phyloP scores from a whole-genome alignment of 37 sponge, comb jelly and placozoan genomes.

The Aplysina aerophoba region DNA sequence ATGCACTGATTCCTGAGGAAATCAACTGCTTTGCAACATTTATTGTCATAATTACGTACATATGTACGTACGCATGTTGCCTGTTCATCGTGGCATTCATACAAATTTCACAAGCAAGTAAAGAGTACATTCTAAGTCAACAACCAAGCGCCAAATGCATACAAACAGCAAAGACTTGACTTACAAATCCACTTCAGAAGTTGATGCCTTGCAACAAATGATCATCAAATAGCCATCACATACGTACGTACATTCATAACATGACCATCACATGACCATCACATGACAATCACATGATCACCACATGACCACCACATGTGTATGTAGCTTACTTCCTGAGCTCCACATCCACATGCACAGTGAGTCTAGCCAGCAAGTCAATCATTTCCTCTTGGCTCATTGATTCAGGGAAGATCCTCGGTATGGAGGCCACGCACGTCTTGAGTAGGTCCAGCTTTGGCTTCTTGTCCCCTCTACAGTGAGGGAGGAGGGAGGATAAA shows the following conservation, averaged over 20 bases:
- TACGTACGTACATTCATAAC: background rate
- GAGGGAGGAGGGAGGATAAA: background rate
- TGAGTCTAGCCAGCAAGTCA: constrained; percentile 83
- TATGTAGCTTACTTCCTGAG: constrained; percentile 53
- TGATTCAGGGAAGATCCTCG: constrained; percentile 77
- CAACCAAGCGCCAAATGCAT: too few relatives aligned
- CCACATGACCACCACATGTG: background rate
- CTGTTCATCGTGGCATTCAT: too few relatives aligned
- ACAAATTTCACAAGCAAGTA: too few relatives aligned
- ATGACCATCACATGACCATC: background rate
- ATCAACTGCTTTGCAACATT: too few relatives aligned
- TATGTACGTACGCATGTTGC: too few relatives aligned
- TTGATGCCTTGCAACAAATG: too few relatives aligned
- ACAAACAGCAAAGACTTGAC: too few relatives aligned
- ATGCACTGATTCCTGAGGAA: too few relatives aligned
- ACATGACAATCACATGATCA: too few relatives aligned
- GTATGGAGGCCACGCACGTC: constrained; percentile 96
- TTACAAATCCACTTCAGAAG: too few relatives aligned
- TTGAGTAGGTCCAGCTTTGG: constrained; percentile 90
- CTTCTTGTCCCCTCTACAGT: constrained; percentile 74
- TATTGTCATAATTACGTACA: too few relatives aligned
- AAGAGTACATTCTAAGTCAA: too few relatives aligned
- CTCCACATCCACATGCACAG: constrained; percentile 92
- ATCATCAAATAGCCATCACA: background rate
- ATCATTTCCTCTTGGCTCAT: constrained; percentile 76